A percentile compares a stretch with the other conserved stretches of the same genome.
phyloP scores from a whole-genome alignment of 2,797 vertebrate genomes.

The Sylvilagus floridanus region DNA sequence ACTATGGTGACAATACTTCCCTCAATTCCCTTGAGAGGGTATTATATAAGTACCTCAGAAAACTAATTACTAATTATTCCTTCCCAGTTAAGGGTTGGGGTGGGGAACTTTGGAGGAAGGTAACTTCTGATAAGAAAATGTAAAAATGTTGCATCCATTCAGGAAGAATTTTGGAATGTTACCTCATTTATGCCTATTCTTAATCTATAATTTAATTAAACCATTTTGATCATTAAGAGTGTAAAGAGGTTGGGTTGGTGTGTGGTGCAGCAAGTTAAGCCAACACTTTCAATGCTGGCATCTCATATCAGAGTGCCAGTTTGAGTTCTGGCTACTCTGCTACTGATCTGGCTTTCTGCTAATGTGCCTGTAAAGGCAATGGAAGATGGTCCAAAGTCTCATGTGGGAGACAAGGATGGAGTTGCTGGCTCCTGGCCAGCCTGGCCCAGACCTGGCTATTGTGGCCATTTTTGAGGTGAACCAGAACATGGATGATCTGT shows the following conservation, averaged over 20 bases:
- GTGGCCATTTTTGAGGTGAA: too few relatives aligned
- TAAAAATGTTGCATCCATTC: neutral
- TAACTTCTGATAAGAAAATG: neutral
- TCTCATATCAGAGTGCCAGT: too few relatives aligned
- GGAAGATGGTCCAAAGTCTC: too few relatives aligned
- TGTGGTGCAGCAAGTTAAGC: too few relatives aligned
- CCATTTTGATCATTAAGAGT: constrained; percentile 15
- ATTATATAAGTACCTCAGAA: constrained; percentile 14
- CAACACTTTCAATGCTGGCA: too few relatives aligned
- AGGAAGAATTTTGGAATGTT: neutral
- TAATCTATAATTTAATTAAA: constrained; percentile 43
- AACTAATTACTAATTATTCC: neutral
- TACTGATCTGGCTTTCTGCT: too few relatives aligned
- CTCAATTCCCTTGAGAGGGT: neutral
- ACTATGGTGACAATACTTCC: neutral
- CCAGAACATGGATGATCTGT: too few relatives aligned
- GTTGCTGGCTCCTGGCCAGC: too few relatives aligned
- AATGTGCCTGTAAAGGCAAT: too few relatives aligned
- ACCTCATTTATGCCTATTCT: neutral
- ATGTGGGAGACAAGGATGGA: too few relatives aligned
- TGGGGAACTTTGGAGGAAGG: neutral
- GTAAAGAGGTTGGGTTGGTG: neutral
- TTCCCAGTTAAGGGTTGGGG: neutral
- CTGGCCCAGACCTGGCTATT: too few relatives aligned
- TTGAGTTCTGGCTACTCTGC: too few relatives aligned